Conservation (phyloP, 2,888 invertebrate genomes). For the Pollenia amentaria region DNA sequence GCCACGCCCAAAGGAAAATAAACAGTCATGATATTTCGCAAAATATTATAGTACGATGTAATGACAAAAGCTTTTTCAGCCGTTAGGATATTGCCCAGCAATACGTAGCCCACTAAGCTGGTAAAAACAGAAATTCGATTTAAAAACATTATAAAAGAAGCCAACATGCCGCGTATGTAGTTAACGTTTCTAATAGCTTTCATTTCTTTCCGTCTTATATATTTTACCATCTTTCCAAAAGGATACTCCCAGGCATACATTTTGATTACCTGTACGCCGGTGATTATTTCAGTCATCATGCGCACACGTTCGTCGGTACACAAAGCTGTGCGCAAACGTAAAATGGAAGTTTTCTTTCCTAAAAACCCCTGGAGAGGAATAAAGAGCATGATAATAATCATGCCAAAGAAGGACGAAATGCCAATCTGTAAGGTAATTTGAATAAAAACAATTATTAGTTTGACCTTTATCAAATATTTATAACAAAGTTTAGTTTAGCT, state of each 20-base stretch:
- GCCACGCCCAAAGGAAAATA: constrained; percentile 92
- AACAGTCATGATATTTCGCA: constrained; percentile 93
- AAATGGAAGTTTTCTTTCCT: constrained; percentile 90
- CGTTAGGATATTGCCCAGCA: constrained; percentile 89
- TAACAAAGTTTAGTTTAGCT: too few relatives aligned
- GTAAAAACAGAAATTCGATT: constrained; percentile 94
- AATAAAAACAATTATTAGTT: too few relatives aligned
- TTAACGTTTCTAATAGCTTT: constrained; percentile 90
- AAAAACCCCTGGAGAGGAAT: constrained; percentile 91
- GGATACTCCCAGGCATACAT: constrained; percentile 98
- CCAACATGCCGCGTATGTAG: constrained; percentile 90
- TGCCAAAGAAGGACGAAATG: constrained; percentile 86
- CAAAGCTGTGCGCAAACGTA: constrained; percentile 91
- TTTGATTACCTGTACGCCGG: constrained; percentile 96
- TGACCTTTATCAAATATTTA: too few relatives aligned
- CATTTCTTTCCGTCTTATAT: constrained; percentile 86
- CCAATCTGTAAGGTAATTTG: constrained; percentile 85
- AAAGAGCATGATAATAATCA: constrained; percentile 87
- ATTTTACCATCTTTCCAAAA: constrained; percentile 90
- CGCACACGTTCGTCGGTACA: constrained; percentile 95
- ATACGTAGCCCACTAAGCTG: constrained; percentile 91
- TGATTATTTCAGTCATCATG: constrained; percentile 95
- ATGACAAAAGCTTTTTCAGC: constrained; percentile 95
- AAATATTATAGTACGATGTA: constrained; percentile 94
- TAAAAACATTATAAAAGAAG: constrained; percentile 94